phyloP scores from a whole-genome alignment of 2,113 vertebrate genomes.

The Trinectes maculatus region DNA sequence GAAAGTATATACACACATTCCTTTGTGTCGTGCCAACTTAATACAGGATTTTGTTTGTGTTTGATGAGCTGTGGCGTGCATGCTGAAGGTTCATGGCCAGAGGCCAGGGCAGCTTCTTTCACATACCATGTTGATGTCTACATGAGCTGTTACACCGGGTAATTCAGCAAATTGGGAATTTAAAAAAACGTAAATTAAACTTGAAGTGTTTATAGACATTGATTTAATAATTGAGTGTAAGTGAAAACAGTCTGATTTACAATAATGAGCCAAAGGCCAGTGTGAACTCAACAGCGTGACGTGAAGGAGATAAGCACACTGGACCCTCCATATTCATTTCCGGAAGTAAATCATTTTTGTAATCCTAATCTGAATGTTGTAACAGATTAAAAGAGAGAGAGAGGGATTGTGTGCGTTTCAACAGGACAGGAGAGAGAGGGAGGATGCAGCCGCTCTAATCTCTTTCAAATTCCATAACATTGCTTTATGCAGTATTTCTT shows the following conservation, averaged over 20 bases:
- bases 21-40: too few species aligned
- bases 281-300: constrained; percentile 16
- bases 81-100: too few species aligned
- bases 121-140: too few species aligned
- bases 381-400: constrained; percentile 71
- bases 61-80: too few species aligned
- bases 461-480: constrained; percentile 51
- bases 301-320: constrained; percentile 9
- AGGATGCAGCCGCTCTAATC: constrained; percentile 66
- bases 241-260: not conserved
- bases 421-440: constrained; percentile 17
- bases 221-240: not conserved
- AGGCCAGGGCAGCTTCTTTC: too few species aligned
- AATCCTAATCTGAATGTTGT: constrained; percentile 85
- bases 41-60: too few species aligned
- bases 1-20: too few species aligned
- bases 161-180: not conserved
- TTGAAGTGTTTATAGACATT: too few species aligned
- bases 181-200: too few species aligned
- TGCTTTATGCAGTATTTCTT: constrained; percentile 42
- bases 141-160: too few species aligned
- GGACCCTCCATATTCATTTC: constrained; percentile 77
- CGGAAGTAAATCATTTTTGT: constrained; percentile 83
- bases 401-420: constrained; percentile 30
- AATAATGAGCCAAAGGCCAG: not conserved